phyloP scores from a whole-genome alignment of 2,113 vertebrate species.

The Recurvirostra avosetta region DNA sequence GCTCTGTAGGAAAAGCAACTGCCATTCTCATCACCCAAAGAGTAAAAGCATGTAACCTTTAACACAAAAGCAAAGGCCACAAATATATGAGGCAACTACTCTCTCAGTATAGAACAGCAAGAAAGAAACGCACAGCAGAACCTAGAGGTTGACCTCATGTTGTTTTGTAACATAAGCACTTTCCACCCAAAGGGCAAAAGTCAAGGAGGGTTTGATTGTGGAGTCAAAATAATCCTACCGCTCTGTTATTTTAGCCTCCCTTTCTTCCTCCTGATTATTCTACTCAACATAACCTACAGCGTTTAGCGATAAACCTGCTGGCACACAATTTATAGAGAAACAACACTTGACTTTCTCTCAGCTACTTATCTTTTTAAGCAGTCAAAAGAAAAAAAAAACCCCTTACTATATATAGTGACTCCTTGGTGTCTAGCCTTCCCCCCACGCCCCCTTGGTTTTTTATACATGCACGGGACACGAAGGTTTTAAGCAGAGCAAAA shows the following conservation, averaged over 20 bases:
- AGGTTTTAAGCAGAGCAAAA: neutral
- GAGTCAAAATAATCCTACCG: slow-evolving; percentile 67
- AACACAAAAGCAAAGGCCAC: neutral
- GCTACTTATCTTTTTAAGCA: slow-evolving; percentile 73
- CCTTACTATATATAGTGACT: slow-evolving; percentile 65
- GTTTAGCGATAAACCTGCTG: slow-evolving; percentile 73
- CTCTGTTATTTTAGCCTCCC: slow-evolving; percentile 79
- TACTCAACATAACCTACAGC: slow-evolving; percentile 67
- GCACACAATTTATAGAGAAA: slow-evolving; percentile 73
- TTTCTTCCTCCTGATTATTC: slow-evolving; percentile 73
- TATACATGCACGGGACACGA: neutral
- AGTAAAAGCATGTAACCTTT: neutral
- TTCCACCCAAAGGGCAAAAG: slow-evolving; percentile 68
- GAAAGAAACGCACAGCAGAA: slow-evolving; percentile 20
- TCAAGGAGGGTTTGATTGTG: slow-evolving; percentile 71
- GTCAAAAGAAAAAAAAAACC: slow-evolving; percentile 52
- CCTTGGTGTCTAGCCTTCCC: slow-evolving; percentile 52
- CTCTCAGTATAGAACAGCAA: neutral
- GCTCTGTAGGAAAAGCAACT: neutral
- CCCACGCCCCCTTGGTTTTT: neutral
- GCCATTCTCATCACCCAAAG: neutral
- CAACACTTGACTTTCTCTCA: slow-evolving; percentile 65
- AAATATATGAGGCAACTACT: neutral
- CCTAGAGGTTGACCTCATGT: slow-evolving; percentile 21
- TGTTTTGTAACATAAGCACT: slow-evolving; percentile 74